Conservation (phyloP, 2,113 vertebrate genomes). For the Leucopsar rothschildi region DNA sequence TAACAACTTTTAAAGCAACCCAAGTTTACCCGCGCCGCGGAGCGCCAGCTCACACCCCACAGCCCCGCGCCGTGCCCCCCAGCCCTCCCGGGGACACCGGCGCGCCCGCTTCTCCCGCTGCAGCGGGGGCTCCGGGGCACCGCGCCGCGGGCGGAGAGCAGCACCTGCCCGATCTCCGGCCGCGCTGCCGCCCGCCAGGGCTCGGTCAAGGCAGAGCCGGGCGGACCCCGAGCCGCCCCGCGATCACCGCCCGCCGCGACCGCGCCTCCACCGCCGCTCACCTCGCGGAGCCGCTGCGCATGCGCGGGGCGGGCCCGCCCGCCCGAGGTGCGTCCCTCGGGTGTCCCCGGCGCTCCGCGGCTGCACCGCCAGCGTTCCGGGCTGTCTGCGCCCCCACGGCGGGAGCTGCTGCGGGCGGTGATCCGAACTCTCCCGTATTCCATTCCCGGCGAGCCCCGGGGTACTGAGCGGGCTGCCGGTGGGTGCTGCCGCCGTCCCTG, state of each 20-base stretch:
- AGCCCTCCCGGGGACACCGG: neutral
- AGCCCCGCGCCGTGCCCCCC: too few relatives aligned
- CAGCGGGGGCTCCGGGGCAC: too few relatives aligned
- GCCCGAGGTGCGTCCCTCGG: accelerated
- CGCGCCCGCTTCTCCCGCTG: neutral
- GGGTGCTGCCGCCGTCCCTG: neutral
- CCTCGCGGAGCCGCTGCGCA: neutral
- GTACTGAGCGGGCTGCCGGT: neutral
- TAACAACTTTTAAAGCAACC: neutral
- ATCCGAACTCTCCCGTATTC: neutral
- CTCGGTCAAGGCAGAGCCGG: too few relatives aligned
- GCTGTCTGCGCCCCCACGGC: accelerated
- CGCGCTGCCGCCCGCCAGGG: too few relatives aligned
- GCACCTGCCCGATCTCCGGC: neutral
- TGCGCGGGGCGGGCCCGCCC: neutral
- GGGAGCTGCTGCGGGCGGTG: too few relatives aligned
- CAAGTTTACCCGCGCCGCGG: accelerated
- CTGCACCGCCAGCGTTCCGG: neutral
- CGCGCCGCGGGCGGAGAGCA: too few relatives aligned
- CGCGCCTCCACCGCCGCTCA: neutral
- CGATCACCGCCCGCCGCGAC: accelerated
- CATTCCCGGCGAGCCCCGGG: neutral
- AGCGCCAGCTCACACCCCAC: accelerated
- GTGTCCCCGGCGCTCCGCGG: neutral
- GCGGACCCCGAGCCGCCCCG: too few relatives aligned